Percentiles rank a stretch among this genome's conserved stretches.
These are phyloP conservation scores for Pristis pectinata DNA, from an alignment of 2,797 vertebrate species.

Conservation along the genomic window DNA sequence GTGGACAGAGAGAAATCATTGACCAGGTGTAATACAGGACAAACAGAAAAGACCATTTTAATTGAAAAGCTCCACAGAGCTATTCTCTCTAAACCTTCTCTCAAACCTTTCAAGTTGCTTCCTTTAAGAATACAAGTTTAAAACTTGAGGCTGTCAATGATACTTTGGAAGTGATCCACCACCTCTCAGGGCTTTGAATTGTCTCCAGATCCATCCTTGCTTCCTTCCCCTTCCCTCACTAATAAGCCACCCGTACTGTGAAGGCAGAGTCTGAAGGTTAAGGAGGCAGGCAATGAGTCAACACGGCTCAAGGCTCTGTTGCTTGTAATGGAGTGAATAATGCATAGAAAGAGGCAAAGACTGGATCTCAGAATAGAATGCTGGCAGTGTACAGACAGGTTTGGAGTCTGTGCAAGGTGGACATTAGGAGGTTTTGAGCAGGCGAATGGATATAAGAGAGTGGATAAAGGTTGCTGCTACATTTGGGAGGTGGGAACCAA, in stretches of 20 bases:
- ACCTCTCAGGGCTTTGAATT: too few species aligned
- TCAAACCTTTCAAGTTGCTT: not conserved
- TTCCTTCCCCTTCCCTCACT: not conserved
- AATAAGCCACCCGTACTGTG: too few species aligned
- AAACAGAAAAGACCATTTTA: too few species aligned
- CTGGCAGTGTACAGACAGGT: not conserved
- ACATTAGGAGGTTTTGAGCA: not conserved
- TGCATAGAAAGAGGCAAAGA: not conserved
- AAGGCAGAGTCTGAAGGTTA: not conserved
- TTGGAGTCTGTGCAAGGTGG: not conserved
- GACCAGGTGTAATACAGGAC: not conserved
- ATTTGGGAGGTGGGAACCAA: too few species aligned
- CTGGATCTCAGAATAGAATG: not conserved
- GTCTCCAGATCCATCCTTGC: not conserved
- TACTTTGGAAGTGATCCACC: not conserved
- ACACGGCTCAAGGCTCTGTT: not conserved
- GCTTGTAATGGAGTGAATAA: not conserved
- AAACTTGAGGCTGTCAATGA: not conserved
- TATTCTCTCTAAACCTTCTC: not conserved
- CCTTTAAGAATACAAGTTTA: not conserved
- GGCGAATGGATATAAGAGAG: not conserved
- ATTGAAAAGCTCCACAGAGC: too few species aligned
- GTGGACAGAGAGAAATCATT: not conserved
- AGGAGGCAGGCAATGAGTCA: not conserved
- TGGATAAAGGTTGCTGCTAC: not conserved